phyloP scores from a whole-genome alignment of 30 jellyfish, hydroid and myxozoan genomes.

The Catostylus mosaicus region DNA sequence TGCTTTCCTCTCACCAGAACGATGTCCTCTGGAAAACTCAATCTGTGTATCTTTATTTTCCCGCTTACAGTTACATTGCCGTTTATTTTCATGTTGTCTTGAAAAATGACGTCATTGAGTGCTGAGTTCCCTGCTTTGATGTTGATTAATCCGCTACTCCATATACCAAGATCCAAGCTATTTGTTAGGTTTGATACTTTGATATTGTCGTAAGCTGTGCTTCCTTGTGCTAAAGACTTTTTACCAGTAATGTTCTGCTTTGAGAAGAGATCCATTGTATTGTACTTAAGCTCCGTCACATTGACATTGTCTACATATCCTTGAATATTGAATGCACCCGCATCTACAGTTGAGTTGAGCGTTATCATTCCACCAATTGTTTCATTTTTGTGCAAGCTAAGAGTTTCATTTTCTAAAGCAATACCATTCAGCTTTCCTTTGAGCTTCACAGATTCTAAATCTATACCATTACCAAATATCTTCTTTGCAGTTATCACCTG shows the following conservation, averaged over 20 bases:
- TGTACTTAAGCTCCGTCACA: constrained; percentile 31
- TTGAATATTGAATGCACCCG: background rate
- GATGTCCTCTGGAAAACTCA: constrained; percentile 62
- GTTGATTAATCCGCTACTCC: constrained; percentile 4
- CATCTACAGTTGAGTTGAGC: background rate
- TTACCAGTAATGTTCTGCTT: constrained; percentile 57
- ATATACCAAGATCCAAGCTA: constrained; percentile 38
- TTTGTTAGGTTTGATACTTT: constrained; percentile 19
- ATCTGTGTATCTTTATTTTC: constrained; percentile 28
- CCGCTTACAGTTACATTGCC: constrained; percentile 53
- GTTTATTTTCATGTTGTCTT: constrained; percentile 16
- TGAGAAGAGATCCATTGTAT: constrained; percentile 34
- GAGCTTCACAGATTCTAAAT: constrained; percentile 23
- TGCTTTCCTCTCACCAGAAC: constrained; percentile 38
- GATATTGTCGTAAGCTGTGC: constrained; percentile 1
- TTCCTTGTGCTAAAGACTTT: constrained; percentile 18
- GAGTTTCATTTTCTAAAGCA: constrained; percentile 47
- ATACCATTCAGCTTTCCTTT: constrained; percentile 50
- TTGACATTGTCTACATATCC: constrained; percentile 56
- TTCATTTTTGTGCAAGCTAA: constrained; percentile 44
- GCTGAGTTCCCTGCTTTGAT: background rate
- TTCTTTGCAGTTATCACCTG: constrained; percentile 41
- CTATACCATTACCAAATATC: constrained; percentile 39
- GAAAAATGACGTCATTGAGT: constrained; percentile 17
- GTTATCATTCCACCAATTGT: constrained; percentile 4